phyloP scores from a whole-genome alignment of 2,888 invertebrate species.

The Eudasyphora cyanicolor region DNA sequence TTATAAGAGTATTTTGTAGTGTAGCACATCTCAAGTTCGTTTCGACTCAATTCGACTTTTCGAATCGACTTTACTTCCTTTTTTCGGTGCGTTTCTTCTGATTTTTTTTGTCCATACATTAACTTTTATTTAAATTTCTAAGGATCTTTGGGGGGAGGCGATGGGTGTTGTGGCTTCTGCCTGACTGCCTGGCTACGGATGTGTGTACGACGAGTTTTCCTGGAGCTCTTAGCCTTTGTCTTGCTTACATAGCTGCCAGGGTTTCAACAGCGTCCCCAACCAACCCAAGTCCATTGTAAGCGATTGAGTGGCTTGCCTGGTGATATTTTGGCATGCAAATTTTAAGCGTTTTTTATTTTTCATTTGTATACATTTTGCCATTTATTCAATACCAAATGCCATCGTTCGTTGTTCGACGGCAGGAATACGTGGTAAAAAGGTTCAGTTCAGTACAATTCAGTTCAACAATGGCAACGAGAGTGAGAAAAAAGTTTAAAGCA shows the following conservation, averaged over 20 bases:
- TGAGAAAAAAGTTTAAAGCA: slow-evolving; percentile 53
- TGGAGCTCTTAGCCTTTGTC: slow-evolving; percentile 4
- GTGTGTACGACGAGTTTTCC: not conserved
- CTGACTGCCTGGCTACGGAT: slow-evolving; percentile 10
- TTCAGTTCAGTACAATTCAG: slow-evolving; percentile 37
- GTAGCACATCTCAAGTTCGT: no score
- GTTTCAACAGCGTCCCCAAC: no score
- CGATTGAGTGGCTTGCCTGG: not conserved
- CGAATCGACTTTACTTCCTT: slow-evolving; percentile 2
- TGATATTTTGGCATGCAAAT: slow-evolving; percentile 63
- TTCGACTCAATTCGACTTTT: no score
- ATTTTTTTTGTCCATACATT: slow-evolving; percentile 51
- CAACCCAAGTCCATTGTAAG: no score
- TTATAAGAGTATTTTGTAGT: no score
- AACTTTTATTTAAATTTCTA: slow-evolving; percentile 63
- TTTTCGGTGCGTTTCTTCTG: slow-evolving; percentile 12
- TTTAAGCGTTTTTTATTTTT: slow-evolving; percentile 58
- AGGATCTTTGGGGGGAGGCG: slow-evolving; percentile 41
- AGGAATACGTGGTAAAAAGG: slow-evolving; percentile 20
- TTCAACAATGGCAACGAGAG: slow-evolving; percentile 23
- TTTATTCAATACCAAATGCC: slow-evolving; percentile 64
- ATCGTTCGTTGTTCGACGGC: slow-evolving; percentile 35
- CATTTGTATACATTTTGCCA: slow-evolving; percentile 61
- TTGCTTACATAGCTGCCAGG: slow-evolving; percentile 10
- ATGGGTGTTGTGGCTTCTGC: slow-evolving; percentile 34